Evolutionary conservation across 2,888 invertebrate species (phyloP).

Genomic region (Dyspetes luteomarginatus): DNA sequence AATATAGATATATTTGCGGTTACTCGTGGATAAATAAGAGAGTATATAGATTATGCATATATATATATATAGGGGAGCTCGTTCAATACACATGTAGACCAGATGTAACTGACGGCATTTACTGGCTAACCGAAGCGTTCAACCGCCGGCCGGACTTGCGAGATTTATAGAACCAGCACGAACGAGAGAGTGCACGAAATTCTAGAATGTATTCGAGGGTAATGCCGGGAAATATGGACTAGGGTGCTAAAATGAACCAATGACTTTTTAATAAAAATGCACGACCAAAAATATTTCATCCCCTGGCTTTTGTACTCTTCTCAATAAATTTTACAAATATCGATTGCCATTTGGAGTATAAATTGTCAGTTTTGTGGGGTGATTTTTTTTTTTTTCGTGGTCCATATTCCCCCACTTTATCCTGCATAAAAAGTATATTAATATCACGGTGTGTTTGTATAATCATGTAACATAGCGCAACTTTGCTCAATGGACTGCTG

Average conservation of each 20-base stretch:
- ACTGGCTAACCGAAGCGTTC: background rate
- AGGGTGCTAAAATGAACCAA: no score
- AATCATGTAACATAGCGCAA: constrained; percentile 15
- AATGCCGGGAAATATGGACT: no score
- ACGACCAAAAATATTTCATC: no score
- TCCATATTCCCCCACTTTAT: no score
- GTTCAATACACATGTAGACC: constrained; percentile 40
- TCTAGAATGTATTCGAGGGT: background rate
- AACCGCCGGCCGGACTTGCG: constrained; percentile 4
- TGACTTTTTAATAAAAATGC: no score
- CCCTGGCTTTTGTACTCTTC: no score
- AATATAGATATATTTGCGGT: background rate
- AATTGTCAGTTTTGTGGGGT: no score
- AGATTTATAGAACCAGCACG: constrained; percentile 37
- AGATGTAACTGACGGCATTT: constrained; percentile 23
- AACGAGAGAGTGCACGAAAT: constrained; percentile 11
- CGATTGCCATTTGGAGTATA: no score
- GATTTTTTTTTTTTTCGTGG: no score
- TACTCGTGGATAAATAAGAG: background rate
- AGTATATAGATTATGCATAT: background rate
- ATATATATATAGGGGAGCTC: background rate
- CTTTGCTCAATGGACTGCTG: constrained; percentile 2
- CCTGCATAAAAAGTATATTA: no score
- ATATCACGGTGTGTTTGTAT: no score
- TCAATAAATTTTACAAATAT: no score